A percentile compares a stretch with the other conserved stretches of the same genome.
Evolutionary conservation across 2,113 vertebrate species (phyloP).

Genomic region (Nothoprocta pentlandii): DNA sequence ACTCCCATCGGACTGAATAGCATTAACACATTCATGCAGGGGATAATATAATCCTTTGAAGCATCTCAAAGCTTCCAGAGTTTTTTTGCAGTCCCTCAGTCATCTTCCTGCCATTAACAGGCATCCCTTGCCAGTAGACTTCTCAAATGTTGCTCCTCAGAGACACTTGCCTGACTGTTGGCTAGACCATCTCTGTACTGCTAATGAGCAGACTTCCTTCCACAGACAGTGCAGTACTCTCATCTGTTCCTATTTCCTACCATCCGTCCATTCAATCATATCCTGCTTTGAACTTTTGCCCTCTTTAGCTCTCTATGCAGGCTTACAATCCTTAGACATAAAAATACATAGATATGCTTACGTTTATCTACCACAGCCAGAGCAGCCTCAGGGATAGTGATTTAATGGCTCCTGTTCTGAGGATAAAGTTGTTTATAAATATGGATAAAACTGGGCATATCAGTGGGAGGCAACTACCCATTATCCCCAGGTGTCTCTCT

Average conservation of each 20-base stretch:
- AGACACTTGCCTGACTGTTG: neutral
- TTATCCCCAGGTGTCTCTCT: constrained; percentile 60
- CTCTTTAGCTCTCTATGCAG: constrained; percentile 47
- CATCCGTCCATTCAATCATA: neutral
- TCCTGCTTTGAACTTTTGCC: constrained; percentile 52
- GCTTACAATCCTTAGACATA: constrained; percentile 49
- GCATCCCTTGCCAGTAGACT: neutral
- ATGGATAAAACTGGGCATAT: constrained; percentile 69
- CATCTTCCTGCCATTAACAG: neutral
- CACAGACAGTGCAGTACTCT: neutral
- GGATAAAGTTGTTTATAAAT: constrained; percentile 81
- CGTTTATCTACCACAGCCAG: constrained; percentile 74
- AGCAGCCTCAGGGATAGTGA: constrained; percentile 63
- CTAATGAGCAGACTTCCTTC: constrained; percentile 36
- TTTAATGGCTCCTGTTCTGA: constrained; percentile 68
- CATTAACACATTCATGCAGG: neutral
- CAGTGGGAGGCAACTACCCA: constrained; percentile 42
- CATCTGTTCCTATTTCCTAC: constrained; percentile 43
- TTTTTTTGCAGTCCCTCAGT: neutral
- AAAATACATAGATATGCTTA: constrained; percentile 48
- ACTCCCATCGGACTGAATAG: neutral
- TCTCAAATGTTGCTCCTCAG: constrained; percentile 1
- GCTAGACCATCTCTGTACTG: constrained; percentile 33
- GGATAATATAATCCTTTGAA: neutral
- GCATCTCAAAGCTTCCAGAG: constrained; percentile 5